Conservation (phyloP, 2,113 vertebrate genomes). For the Pimephales promelas region DNA sequence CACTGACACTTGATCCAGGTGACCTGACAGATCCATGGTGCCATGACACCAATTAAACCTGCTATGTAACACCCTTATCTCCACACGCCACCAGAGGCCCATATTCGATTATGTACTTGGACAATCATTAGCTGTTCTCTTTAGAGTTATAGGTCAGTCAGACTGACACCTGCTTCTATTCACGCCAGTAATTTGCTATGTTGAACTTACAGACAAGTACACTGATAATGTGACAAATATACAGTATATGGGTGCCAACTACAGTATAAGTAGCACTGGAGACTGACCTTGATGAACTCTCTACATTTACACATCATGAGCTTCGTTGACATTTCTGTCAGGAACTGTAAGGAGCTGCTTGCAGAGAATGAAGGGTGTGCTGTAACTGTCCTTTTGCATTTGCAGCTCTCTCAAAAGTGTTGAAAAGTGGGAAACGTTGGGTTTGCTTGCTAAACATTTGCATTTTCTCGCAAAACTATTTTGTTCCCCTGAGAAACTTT, state of each 20-base stretch:
- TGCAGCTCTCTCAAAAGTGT: too few species aligned
- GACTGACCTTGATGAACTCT: background rate
- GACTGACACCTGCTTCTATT: background rate
- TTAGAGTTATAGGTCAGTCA: constrained; percentile 5
- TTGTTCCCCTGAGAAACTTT: too few species aligned
- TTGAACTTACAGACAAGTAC: background rate
- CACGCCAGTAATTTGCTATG: background rate
- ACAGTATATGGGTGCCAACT: background rate
- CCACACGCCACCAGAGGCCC: background rate
- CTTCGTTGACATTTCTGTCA: background rate
- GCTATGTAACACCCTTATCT: constrained; percentile 17
- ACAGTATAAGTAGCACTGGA: background rate
- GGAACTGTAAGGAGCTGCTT: background rate
- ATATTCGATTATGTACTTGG: background rate
- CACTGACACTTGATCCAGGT: constrained; percentile 2
- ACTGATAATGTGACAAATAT: background rate
- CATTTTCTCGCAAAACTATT: too few species aligned
- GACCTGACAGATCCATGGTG: constrained; percentile 12
- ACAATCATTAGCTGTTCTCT: constrained; percentile 17
- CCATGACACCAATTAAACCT: constrained; percentile 17
- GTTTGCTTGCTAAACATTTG: too few species aligned
- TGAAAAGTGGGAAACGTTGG: too few species aligned
- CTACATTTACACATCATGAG: background rate
- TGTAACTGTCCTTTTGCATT: too few species aligned
- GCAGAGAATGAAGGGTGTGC: too few species aligned